Conservation (phyloP, 23 tunicate species). For the Diplosoma virens region DNA sequence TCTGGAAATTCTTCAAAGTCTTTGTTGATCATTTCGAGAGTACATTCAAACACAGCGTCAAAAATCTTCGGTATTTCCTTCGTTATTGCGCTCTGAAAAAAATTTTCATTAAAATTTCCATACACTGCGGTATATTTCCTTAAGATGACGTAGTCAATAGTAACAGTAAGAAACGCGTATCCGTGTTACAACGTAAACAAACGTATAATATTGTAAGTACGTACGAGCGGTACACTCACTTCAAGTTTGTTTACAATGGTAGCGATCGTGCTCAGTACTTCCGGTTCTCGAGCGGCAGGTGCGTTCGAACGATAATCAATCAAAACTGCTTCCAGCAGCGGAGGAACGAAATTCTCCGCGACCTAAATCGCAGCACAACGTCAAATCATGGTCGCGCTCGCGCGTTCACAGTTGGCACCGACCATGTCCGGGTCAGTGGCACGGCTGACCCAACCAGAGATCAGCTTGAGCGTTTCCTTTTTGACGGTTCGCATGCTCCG, state of each 20-base stretch:
- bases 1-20: conserved; percentile 99
- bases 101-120: too few species aligned
- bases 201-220: too few species aligned
- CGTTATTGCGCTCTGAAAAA: conserved; percentile 66
- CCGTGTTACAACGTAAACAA: too few species aligned
- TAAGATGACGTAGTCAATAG: too few species aligned
- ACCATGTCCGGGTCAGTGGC: conserved; percentile 94
- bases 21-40: conserved; percentile 99
- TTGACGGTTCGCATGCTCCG: conserved; percentile 96
- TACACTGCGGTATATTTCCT: too few species aligned
- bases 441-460: conserved; percentile 93
- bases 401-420: too few species aligned
- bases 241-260: conserved; percentile 86
- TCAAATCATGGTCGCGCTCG: too few species aligned
- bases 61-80: conserved; percentile 96
- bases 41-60: conserved; percentile 99
- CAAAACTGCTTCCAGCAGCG: conserved; percentile 90
- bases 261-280: conserved; percentile 87
- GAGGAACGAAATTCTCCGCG: conserved; percentile 92
- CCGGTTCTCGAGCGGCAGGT: conserved; percentile 98
- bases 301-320: conserved; percentile 94
- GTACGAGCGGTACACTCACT: too few species aligned
- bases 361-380: too few species aligned
- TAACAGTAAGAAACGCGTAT: too few species aligned
- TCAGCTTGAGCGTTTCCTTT: conserved; percentile 92